Base-by-base conservation (phyloP, 2,797 vertebrate species). In the Lagorchestes hirsutus region DNA sequence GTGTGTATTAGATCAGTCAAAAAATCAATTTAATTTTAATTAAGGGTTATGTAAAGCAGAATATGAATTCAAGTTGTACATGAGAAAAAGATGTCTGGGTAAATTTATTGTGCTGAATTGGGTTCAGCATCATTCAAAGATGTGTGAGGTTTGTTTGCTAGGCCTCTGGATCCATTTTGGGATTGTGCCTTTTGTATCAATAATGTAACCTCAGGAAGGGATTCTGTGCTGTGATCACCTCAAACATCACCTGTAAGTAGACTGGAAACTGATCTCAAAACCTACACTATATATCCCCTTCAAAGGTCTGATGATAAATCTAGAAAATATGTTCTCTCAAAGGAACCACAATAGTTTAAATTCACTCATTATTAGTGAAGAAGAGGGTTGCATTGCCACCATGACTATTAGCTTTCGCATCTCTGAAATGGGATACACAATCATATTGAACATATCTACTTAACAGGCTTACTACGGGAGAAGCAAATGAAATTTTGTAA, bases 11-110 rank as follows among this genome's bases (percentile, higher is more conserved):
- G n/a, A 96, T 62, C 18, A 93, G 4, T 87, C 96, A 91, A 93
- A 96, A 97, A 96, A 94, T 97, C 93, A 93, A 93, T 96, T 59
- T 50, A 11, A 90, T 95, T 94, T 97, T 67, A 97, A 96, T 97
- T 96, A 97, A 96, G n/a, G 31, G 92, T 95, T 52, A 56, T 92
- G 22, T 94, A 96, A 96, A 54, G 14, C 93, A 91, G 93, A 96
- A 97, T 93, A 50, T 58, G 74, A 97, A 95, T 93, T 91, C 96
- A 93, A 31, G 40, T 91, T 96, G 31, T 16, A 55, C 11, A 94
- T 10, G 91, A 11, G 93, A 95, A 58, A 34, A 97, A 90, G 12
- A 91, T 28, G 12, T 55, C 57, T 92, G n/a, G 52, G 62, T 46
- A 82, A 82, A 46, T 82, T 95, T 92, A 74, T 28, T 96, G 82